phyloP scores from a whole-genome alignment of 1,140 invertebrate species.

The Drosophila lacteicornis region DNA sequence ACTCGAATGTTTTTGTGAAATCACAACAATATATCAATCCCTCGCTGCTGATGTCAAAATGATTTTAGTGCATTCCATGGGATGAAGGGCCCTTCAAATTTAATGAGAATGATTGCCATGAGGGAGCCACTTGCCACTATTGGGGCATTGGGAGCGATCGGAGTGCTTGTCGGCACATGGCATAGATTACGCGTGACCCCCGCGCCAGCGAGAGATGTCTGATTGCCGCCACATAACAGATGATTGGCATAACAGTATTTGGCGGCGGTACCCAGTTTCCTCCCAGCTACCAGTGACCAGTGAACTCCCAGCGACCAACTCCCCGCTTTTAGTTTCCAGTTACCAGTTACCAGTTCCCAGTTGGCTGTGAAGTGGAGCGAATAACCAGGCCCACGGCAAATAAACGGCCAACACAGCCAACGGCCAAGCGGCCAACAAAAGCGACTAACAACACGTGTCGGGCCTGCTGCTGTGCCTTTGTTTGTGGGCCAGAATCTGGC shows the following conservation, averaged over 20 bases:
- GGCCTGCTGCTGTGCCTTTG: conserved; percentile 29
- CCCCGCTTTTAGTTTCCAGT: not conserved
- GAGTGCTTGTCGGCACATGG: conserved; percentile 24
- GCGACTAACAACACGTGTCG: conserved; percentile 37
- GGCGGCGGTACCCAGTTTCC: conserved; percentile 13
- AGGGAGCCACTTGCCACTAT: conserved; percentile 5
- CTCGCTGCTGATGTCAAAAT: conserved; percentile 4
- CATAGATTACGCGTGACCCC: conserved; percentile 37
- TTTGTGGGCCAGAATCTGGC: conserved; percentile 16
- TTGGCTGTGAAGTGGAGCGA: conserved; percentile 34
- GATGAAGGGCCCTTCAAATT: conserved; percentile 6
- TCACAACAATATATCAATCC: conserved; percentile 16
- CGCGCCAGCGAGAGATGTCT: not conserved
- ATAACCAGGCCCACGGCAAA: conserved; percentile 21
- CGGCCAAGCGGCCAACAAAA: conserved; percentile 8
- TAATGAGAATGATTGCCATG: conserved; percentile 17
- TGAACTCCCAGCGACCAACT: not conserved
- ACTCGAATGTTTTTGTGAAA: not conserved
- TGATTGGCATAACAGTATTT: conserved; percentile 41
- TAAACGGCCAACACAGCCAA: conserved; percentile 11
- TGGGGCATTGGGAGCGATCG: conserved; percentile 26
- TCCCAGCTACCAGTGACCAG: not conserved
- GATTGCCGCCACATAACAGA: conserved; percentile 26
- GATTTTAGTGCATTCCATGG: conserved; percentile 14
- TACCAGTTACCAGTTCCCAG: conserved; percentile 5